Conservation (phyloP, 2,113 vertebrate species). For the Hirundichthys speculiger region DNA sequence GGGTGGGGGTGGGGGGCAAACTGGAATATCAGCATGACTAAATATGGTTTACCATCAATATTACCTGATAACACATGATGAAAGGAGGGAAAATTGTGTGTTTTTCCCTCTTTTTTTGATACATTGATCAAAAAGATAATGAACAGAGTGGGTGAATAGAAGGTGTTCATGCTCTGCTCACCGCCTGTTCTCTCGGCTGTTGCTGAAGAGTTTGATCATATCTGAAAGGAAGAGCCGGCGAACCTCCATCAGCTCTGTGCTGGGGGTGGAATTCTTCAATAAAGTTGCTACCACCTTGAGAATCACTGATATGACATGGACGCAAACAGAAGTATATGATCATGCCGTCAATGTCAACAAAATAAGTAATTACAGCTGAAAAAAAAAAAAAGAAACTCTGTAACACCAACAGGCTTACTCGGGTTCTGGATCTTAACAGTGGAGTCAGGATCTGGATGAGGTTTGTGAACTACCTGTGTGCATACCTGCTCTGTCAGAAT, state of each 20-base stretch:
- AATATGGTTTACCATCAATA: conserved; percentile 58
- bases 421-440: conserved; percentile 98
- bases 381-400: not conserved
- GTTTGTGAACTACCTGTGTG: conserved; percentile 97
- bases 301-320: conserved; percentile 85
- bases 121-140: conserved; percentile 54
- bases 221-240: conserved; percentile 96
- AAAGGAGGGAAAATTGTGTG: no score
- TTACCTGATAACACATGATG: no score
- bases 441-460: conserved; percentile 96
- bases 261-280: conserved; percentile 90
- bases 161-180: conserved; percentile 68
- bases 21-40: conserved; percentile 49
- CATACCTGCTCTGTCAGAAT: conserved; percentile 98
- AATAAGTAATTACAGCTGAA: not conserved
- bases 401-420: conserved; percentile 81
- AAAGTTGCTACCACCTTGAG: conserved; percentile 96
- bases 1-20: not conserved
- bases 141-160: conserved; percentile 28
- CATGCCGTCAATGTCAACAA: not conserved
- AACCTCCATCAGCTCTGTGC: conserved; percentile 95
- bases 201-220: conserved; percentile 99
- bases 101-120: conserved; percentile 16
- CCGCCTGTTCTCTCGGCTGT: conserved; percentile 97
- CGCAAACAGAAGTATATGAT: conserved; percentile 16